A percentile compares a stretch with the other conserved stretches of the same genome.
Conservation (phyloP, 2,888 invertebrate genomes). For the Erynnis tages region DNA sequence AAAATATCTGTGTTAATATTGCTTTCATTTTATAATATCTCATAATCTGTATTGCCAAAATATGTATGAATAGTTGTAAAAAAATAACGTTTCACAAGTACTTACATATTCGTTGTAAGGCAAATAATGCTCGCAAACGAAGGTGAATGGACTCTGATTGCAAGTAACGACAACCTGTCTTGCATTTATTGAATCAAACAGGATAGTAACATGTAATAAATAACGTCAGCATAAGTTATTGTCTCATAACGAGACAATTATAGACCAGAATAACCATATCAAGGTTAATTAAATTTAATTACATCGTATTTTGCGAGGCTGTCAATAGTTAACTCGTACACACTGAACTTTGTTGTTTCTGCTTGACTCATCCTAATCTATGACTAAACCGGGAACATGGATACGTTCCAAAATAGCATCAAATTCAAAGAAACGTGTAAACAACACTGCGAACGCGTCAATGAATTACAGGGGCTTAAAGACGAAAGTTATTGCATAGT, state of each 20-base stretch:
- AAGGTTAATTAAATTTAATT: slow-evolving; percentile 18
- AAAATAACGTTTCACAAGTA: background rate
- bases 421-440: slow-evolving; percentile 34
- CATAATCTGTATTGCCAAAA: no score
- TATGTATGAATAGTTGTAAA: no score
- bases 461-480: slow-evolving; percentile 71
- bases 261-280: slow-evolving; percentile 15
- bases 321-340: background rate
- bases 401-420: slow-evolving; percentile 34
- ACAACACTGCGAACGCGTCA: slow-evolving; percentile 53
- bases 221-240: slow-evolving; percentile 14
- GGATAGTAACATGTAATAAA: slow-evolving; percentile 25
- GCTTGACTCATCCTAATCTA: slow-evolving; percentile 12
- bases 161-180: slow-evolving; percentile 18
- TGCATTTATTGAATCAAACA: slow-evolving; percentile 23
- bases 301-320: slow-evolving; percentile 1
- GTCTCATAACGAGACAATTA: slow-evolving; percentile 22
- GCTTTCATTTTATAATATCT: no score
- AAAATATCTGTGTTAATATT: no score
- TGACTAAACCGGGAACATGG: slow-evolving; percentile 19
- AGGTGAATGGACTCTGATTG: slow-evolving; percentile 15
- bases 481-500: slow-evolving; percentile 59
- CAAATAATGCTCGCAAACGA: background rate
- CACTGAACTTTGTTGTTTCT: slow-evolving; percentile 1
- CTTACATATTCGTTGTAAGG: background rate